Base-by-base conservation (phyloP, 2,888 invertebrate species). In the Plemyria rubiginata region DNA sequence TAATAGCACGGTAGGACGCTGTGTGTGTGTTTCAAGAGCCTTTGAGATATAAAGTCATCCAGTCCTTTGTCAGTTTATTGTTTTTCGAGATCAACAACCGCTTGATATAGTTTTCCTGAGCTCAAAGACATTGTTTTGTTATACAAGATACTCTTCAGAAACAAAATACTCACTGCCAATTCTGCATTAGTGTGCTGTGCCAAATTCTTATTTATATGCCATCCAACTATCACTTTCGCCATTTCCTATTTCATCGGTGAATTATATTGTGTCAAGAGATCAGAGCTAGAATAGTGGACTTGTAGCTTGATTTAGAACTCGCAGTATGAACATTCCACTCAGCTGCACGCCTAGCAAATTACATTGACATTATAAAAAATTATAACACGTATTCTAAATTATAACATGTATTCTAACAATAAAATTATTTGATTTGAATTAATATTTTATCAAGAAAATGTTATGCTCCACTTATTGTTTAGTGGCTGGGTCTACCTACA, bases 171-270 rank as follows among this genome's bases (percentile, higher is more conserved):
- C 45, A 41, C 54, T 51, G 58, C 48, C 60, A 36, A 48, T 45
- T 55, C 54, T 43, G 51, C 55, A 51, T 52, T 51, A 58, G 51
- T 43, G 41, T 45, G 29, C 32, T 49, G 49, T 48, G 55, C 59
- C 59, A 60, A 64, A 49, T 60, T 32, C 36, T 8, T 48, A 45
- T 55, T 46, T 52, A 29, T 59, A 16, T 16, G 16, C 40, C 38
- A 45, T 38, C 45, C 50, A 36, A 15, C 54, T 46, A 58, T 62
- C 64, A 60, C 49, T 54, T 57, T 62, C 54, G 60, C 64, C 57
- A 52, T 61, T 55, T 54, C 54, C 58, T 59, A 16, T 22, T 59
- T 40, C 50, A 66, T 59, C 49, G 53, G 54, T 52, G 43, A 53
- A 45, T 59, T 48, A 15, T 4, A 28, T 13, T 7, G 15, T n/a